Base-by-base conservation (phyloP, 2,113 vertebrate species). In the Willisornis vidua region DNA sequence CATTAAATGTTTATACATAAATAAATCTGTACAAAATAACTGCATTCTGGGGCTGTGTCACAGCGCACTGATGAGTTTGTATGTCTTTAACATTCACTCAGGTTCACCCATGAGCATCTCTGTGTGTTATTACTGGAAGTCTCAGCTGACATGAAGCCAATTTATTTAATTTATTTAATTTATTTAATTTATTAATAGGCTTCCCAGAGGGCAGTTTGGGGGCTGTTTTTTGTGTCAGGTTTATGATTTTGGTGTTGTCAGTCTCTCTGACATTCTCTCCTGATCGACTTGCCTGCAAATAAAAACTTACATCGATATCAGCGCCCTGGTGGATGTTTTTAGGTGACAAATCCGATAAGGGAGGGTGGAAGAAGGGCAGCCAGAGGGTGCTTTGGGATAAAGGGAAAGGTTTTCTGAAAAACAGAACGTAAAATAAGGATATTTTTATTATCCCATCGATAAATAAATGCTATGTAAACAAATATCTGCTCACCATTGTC, bases 291-390 rank as follows among this genome's bases (percentile, higher is more conserved):
- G 71, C 37, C n/a, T 79, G 43, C 70, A 62, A 80, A 35, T 59
- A 77, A 92, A 12, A 8, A 9, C 41, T 33, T 78, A 33, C 71
- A 48, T 29, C 2, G 1, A 63, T 90, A 45, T 13, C 68, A 63
- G 92, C 52, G 65, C 45, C 24, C 6, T 7, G 28, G 19, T 91
- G 92, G 93, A 48, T 87, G 54, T 45, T 91, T 94, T 52, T 61
- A 93, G 95, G 93, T 70, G 94, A 96, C 29, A 81, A 85, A 49
- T 71, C 58, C 8, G 45, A 94, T 5, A 43, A 43, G 89, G 37
- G 95, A 93, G 29, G 89, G 81, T 78, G 96, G 96, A 73, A 86
- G 89, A 78, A 96, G 86, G 84, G 80, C 84, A 45, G 87, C 95
- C 71, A 95, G 84, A 19, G 17, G 90, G 16, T 79, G 92, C 75